A percentile compares a stretch with the other conserved stretches of the same genome.
phyloP scores from a whole-genome alignment of 1,140 invertebrate genomes.

The Physella acuta region DNA sequence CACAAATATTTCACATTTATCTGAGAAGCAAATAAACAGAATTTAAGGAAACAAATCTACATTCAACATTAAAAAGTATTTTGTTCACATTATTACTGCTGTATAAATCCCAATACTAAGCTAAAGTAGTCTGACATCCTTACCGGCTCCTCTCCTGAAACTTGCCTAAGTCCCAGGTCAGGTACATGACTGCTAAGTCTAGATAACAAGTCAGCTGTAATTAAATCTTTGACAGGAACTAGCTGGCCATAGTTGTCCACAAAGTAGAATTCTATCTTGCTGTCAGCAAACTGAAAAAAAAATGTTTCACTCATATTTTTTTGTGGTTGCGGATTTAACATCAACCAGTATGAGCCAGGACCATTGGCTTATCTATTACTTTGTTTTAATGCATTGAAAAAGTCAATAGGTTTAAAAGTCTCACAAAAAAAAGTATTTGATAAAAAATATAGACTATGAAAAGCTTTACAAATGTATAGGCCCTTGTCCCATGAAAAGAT shows the following conservation, averaged over 20 bases:
- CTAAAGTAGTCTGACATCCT: not conserved
- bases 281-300: slow-evolving; percentile 14
- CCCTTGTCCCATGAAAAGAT: no score
- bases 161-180: slow-evolving; percentile 8
- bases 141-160: not conserved
- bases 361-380: no score
- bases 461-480: no score
- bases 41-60: not conserved
- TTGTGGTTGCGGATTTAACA: no score
- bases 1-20: not conserved
- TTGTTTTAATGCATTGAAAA: no score
- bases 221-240: not conserved
- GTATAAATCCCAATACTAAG: not conserved
- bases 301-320: no score
- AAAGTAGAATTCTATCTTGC: slow-evolving; percentile 16
- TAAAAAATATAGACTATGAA: no score
- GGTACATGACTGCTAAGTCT: slow-evolving; percentile 13
- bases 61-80: not conserved
- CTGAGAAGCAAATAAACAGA: slow-evolving; percentile 1
- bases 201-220: not conserved
- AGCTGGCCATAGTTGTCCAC: not conserved
- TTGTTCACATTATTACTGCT: not conserved
- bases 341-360: no score
- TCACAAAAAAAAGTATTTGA: no score
- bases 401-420: no score